Evolutionary conservation across 2,113 vertebrate genomes (phyloP), one percentile per base, ranked within the genome.

Genomic region (Oxygymnocypris stewartii): DNA sequence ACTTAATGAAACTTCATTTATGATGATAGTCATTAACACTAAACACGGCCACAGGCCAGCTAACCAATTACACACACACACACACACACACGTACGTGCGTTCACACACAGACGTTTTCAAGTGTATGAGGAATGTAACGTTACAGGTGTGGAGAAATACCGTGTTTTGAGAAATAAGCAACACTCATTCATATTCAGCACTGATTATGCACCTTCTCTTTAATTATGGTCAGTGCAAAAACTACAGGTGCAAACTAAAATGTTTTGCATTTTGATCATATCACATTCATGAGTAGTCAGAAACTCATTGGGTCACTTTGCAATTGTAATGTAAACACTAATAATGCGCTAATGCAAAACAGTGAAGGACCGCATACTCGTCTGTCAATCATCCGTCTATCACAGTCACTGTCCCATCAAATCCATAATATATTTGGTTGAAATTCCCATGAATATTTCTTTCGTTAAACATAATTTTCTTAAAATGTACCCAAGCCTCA

Each of bases 1-100:
- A 88, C 88, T 89, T 91, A 91, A 91, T 91, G 90, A 91, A 89
- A 86, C 89, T 87, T 84, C 79, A 84, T 85, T 91, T 85, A 83
- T 85, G 61, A 84, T 83, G 69, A 88, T 81, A 87, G 83, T 89
- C 91, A 91, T 90, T 90, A 89, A 89, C 90, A 63, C 90, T 88
- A 90, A 91, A 89, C 85, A 90, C 85, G 84, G 90, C 90, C 87
- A 88, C 84, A 80, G 91, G 90, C 89, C 87, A 84, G 84, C 85
- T 80, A 83, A 57, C 87, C 87, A 90, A 90, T 90, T 90, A 90
- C 87, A 88, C 83, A 87, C 28, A 31, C 28, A 31, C 28, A 31
- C 28, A 31, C 28, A 31, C 28, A 31, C 87, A 79, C 59, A 69
- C 35, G 5, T 6, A 31, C 63, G 28, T 1, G 65, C 31, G 0